Conservation (phyloP, 1,140 invertebrate genomes). For the Gryllus bimaculatus region DNA sequence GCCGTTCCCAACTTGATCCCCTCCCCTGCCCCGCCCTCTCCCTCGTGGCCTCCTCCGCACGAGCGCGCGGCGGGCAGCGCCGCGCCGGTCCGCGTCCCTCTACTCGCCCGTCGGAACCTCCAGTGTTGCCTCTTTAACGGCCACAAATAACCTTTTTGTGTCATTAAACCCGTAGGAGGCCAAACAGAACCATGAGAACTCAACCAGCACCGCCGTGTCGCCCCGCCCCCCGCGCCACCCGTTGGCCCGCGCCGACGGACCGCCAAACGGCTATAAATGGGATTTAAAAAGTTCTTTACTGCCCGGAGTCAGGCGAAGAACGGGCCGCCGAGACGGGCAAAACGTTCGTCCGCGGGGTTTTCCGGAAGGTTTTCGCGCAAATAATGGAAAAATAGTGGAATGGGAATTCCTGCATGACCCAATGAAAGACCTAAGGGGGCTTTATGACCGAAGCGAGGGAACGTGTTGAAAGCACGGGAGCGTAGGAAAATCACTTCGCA, state of each 20-base stretch:
- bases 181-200: background rate
- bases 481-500: too few species aligned
- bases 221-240: too few species aligned
- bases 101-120: background rate
- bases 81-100: background rate
- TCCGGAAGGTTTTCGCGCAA: background rate
- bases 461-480: background rate
- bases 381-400: constrained; percentile 1
- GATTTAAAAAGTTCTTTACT: constrained; percentile 6
- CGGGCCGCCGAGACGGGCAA: background rate
- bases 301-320: background rate
- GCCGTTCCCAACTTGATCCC: background rate
- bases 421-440: background rate
- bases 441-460: background rate
- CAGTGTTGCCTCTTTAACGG: background rate
- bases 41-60: background rate
- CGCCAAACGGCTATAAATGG: background rate
- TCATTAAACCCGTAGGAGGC: background rate
- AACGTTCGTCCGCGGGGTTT: background rate
- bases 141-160: constrained; percentile 4
- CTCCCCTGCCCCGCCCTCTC: background rate
- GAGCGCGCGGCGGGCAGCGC: background rate
- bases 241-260: background rate
- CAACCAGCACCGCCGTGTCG: background rate
- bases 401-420: background rate